Evolutionary conservation across 1,140 invertebrate genomes (phyloP), one percentile per base, ranked within the genome.

Genomic region (Drosophila kepulauana): DNA sequence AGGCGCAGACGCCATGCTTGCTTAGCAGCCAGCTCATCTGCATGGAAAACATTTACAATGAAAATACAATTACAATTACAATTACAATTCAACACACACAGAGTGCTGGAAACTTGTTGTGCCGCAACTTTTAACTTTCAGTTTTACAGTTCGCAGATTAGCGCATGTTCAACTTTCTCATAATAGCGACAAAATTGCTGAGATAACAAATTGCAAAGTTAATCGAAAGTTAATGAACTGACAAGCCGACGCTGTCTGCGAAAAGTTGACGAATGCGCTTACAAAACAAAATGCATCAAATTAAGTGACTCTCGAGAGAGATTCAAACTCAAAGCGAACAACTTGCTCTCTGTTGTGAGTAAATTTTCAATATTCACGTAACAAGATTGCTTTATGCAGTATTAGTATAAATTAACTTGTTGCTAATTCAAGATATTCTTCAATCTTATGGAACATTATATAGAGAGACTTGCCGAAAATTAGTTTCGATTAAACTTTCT

Each of bases 31-130:
- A 30, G 49, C 28, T 54, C 28, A 54, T 15, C 13, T 52, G 28
- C 30, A 54, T 54, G 28, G 51, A 13, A 54, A 54, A 54, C n/a
- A 54, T 54, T 54, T 54, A 28, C 51, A 54, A 52, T 52, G 20
- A 52, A 52, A 52, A 30, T 38, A 38, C 8, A 38, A 38, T 33
- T 28, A 25, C 16, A 38, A 38, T 33, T 28, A 25, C 16, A 49
- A 49, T 51, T 28, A 28, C 48, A 51, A 10, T 25, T 3, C 16
- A 16, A 49, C 48, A 33, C 48, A 7, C 48, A 8, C 16, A 51
- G 11, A 30, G 25, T 30, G 8, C n/a, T 52, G 16, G 7, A 2
- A 38, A 38, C 35, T 38, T 38, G 41, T 43, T 43, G 41, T 43
- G 41, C 4, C 13, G 41, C 41, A 43, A 43, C 41, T 43, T 43